These are phyloP conservation scores for Listronotus oregonensis DNA, from an alignment of 1,140 invertebrate genomes.

Conservation along the genomic window DNA sequence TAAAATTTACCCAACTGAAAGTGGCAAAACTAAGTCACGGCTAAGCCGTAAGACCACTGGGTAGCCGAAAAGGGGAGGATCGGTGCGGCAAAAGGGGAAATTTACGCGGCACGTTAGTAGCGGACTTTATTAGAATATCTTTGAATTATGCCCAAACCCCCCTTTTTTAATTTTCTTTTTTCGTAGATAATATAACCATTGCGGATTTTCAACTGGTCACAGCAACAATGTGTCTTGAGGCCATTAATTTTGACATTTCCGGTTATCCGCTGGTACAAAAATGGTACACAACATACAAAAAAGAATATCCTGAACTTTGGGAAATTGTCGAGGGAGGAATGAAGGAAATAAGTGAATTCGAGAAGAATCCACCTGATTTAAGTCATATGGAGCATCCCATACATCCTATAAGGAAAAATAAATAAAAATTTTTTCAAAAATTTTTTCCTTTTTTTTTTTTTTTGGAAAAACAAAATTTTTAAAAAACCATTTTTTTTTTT, in stretches of 20 bases:
- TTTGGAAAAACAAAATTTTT: neutral
- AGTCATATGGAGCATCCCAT: slow-evolving; percentile 71
- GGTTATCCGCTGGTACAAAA: slow-evolving; percentile 62
- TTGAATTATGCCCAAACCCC: too few species aligned
- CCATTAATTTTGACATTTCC: slow-evolving; percentile 68
- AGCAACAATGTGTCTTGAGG: slow-evolving; percentile 73
- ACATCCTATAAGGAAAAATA: slow-evolving; percentile 65
- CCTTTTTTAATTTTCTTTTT: too few species aligned
- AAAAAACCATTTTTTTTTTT: too few species aligned
- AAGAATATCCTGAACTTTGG: slow-evolving; percentile 70
- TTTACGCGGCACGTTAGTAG: too few species aligned
- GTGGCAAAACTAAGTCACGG: too few species aligned
- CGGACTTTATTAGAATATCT: too few species aligned
- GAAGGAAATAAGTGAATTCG: slow-evolving; percentile 67
- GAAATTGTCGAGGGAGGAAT: slow-evolving; percentile 67
- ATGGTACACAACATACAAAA: slow-evolving; percentile 74
- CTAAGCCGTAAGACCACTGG: too few species aligned
- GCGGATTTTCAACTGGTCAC: slow-evolving; percentile 74
- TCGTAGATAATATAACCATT: slow-evolving; percentile 68
- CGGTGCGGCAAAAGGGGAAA: too few species aligned
- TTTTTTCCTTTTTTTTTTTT: neutral
- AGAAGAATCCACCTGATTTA: slow-evolving; percentile 71
- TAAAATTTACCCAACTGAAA: too few species aligned
- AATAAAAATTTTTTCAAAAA: neutral
- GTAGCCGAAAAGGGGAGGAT: too few species aligned